These are phyloP conservation scores for Grammomys surdaster DNA, from an alignment of 2,113 vertebrate genomes.

Conservation along the genomic window DNA sequence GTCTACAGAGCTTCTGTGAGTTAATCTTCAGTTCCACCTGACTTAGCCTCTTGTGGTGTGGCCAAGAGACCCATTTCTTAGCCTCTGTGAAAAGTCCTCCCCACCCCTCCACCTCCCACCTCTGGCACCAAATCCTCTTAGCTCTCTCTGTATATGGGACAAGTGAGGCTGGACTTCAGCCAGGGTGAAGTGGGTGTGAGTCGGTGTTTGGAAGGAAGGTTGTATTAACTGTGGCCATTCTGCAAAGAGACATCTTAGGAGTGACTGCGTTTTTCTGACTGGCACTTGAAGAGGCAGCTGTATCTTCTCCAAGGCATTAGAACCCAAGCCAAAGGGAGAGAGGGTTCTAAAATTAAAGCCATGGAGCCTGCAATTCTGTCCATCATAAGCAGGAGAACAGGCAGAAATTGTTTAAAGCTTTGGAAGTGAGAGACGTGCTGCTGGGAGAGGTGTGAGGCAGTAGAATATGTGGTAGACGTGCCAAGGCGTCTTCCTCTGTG, in stretches of 20 bases:
- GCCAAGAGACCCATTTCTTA: conserved; percentile 63
- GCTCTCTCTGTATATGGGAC: conserved; percentile 54
- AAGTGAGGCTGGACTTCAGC: conserved; percentile 56
- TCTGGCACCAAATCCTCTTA: conserved; percentile 19
- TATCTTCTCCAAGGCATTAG: conserved; percentile 57
- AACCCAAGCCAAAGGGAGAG: conserved; percentile 60
- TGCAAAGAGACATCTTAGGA: conserved; percentile 30
- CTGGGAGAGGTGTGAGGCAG: conserved; percentile 39
- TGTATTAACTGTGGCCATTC: conserved; percentile 36
- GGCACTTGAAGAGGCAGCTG: conserved; percentile 60
- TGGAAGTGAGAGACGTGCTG: conserved; percentile 34
- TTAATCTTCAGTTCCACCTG: background rate
- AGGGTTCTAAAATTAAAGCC: conserved; percentile 76
- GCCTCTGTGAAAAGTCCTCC: conserved; percentile 53
- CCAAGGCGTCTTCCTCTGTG: background rate
- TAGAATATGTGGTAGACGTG: background rate
- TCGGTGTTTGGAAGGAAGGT: conserved; percentile 52
- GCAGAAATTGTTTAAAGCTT: conserved; percentile 41
- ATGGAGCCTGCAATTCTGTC: conserved; percentile 48
- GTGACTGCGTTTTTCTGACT: conserved; percentile 27
- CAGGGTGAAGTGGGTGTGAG: conserved; percentile 13
- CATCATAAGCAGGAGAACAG: conserved; percentile 39
- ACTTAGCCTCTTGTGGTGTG: background rate
- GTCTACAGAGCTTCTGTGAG: background rate
- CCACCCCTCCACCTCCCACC: background rate